Evolutionary conservation across 2,113 vertebrate genomes (phyloP).

Genomic region (Nesoenas mayeri): DNA sequence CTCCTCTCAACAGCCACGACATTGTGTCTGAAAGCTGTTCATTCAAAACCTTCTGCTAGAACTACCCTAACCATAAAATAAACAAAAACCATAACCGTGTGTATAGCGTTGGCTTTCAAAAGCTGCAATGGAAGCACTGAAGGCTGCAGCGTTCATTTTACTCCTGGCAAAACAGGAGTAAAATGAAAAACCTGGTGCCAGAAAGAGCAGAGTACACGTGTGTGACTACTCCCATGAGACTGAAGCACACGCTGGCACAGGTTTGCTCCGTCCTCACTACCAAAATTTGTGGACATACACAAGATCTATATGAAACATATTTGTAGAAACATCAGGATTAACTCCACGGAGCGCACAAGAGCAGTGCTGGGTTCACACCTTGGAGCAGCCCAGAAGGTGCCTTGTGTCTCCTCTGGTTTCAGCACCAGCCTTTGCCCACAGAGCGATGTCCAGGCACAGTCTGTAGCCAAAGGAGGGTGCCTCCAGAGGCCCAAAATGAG

Average conservation of each 20-base stretch:
- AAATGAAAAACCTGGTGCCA: background rate
- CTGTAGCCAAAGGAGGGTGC: fast-evolving
- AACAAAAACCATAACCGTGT: background rate
- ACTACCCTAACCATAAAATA: background rate
- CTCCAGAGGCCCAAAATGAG: background rate
- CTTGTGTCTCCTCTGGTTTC: background rate
- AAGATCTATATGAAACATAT: background rate
- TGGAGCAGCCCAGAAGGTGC: background rate
- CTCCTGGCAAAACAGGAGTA: background rate
- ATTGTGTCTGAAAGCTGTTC: background rate
- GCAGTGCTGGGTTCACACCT: background rate
- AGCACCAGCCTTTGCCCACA: background rate
- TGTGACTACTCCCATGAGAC: background rate
- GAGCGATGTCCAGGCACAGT: background rate
- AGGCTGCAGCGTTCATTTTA: background rate
- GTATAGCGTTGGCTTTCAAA: background rate
- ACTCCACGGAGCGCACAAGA: background rate
- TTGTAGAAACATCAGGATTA: background rate
- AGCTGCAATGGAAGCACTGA: background rate
- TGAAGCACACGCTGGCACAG: background rate
- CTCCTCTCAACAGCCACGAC: background rate
- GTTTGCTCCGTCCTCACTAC: background rate
- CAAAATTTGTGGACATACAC: background rate
- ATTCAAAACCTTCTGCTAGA: background rate
- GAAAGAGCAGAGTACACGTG: background rate